Conservation (phyloP, 1,140 invertebrate species). For the Vanessa atalanta region DNA sequence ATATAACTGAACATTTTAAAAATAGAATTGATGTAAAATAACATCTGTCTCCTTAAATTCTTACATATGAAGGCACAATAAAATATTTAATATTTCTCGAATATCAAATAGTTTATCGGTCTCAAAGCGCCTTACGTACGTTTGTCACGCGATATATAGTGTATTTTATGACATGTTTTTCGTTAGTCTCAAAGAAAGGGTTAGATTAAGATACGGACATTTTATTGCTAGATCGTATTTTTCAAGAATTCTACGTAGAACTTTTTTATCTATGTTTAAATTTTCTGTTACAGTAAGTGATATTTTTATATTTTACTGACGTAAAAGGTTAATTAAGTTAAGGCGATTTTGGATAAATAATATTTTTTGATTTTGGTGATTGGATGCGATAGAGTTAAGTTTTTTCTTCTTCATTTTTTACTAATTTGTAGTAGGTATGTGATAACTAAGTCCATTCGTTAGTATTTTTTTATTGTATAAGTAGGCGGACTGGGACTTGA, state of each 20-base stretch:
- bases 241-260: not conserved
- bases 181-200: slow-evolving; percentile 13
- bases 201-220: slow-evolving; percentile 6
- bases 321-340: not conserved
- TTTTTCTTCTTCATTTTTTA: not conserved
- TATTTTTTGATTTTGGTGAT: not conserved
- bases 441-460: too few relatives aligned
- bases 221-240: slow-evolving; percentile 3
- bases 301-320: not conserved
- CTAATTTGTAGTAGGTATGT: too few relatives aligned
- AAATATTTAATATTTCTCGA: slow-evolving; percentile 8
- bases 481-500: too few relatives aligned
- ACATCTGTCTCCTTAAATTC: slow-evolving; percentile 3
- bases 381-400: not conserved
- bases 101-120: slow-evolving; percentile 4
- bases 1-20: too few relatives aligned
- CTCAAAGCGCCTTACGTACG: slow-evolving; percentile 5
- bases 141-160: slow-evolving; percentile 9
- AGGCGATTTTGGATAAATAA: not conserved
- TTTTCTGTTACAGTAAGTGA: not conserved
- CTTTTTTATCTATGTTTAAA: not conserved
- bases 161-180: slow-evolving; percentile 5
- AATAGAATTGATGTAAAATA: not conserved
- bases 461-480: too few relatives aligned
- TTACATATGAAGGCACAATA: not conserved